phyloP scores from a whole-genome alignment of 2,888 invertebrate species.

The Platycheirus albimanus region DNA sequence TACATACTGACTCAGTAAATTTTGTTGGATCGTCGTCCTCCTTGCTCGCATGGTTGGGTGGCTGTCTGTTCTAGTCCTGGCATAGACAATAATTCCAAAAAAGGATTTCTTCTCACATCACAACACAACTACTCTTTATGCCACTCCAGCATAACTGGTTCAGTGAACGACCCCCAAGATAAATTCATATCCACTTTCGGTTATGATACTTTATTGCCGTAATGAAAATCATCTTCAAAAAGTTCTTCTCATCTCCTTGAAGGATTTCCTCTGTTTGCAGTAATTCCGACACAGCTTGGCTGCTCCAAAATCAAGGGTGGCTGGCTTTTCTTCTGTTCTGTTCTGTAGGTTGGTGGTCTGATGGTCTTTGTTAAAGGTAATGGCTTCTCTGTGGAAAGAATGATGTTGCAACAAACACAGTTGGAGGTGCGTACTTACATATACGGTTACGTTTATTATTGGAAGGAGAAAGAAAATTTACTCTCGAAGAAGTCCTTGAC shows the following conservation, averaged over 20 bases:
- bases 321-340: not conserved
- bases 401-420: conserved; percentile 69
- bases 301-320: conserved; percentile 26
- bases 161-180: conserved; percentile 59
- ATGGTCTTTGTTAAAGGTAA: conserved; percentile 44
- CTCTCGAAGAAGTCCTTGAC: conserved; percentile 37
- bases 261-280: conserved; percentile 46
- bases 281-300: conserved; percentile 30
- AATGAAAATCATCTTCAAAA: conserved; percentile 74
- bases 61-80: no score
- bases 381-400: conserved; percentile 30
- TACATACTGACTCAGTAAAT: no score
- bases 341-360: not conserved
- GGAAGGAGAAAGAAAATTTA: not conserved
- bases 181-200: conserved; percentile 74
- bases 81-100: conserved; percentile 39
- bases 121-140: not conserved
- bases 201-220: conserved; percentile 73
- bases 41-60: no score
- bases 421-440: conserved; percentile 66
- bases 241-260: conserved; percentile 54
- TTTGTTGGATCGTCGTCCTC: no score
- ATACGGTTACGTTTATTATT: not conserved
- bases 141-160: conserved; percentile 40
- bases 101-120: conserved; percentile 46